Percentiles rank a stretch among this genome's conserved stretches.
These are phyloP conservation scores for Rhipidura dahli DNA, from an alignment of 2,113 vertebrate species.

Conservation along the genomic window DNA sequence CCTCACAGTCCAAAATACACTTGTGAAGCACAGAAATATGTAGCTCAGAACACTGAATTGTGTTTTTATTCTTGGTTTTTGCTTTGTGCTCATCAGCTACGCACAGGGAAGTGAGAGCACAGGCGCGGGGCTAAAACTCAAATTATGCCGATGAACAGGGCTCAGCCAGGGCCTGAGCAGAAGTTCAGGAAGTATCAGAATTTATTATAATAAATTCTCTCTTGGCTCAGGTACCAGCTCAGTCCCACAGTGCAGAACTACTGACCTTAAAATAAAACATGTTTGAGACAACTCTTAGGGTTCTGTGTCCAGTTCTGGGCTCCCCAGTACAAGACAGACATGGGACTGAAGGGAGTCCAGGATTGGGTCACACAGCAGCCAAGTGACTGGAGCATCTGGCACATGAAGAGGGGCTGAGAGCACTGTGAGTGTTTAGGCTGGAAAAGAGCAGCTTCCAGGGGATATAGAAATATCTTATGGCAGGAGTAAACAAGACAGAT, in stretches of 20 bases:
- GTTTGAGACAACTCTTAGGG: neutral
- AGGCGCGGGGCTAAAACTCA: accelerated
- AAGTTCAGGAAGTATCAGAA: neutral
- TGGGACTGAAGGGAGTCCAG: neutral
- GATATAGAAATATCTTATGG: neutral
- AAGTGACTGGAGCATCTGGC: neutral
- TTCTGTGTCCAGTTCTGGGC: neutral
- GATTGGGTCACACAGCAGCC: neutral
- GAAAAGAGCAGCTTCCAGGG: neutral
- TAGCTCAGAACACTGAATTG: neutral
- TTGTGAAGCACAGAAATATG: neutral
- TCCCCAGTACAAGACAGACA: neutral
- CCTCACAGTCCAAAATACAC: neutral
- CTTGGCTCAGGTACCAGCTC: neutral
- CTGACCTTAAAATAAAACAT: neutral
- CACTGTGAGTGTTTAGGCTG: neutral
- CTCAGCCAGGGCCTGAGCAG: neutral
- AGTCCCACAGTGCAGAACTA: neutral
- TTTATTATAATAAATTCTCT: neutral
- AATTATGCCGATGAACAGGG: neutral
- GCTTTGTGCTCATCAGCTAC: neutral
- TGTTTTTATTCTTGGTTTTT: neutral
- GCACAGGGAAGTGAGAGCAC: neutral
- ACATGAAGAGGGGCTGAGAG: neutral
- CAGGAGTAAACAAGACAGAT: neutral